Evolutionary conservation across 2,113 vertebrate genomes (phyloP).

Genomic region (Oxyura jamaicensis): DNA sequence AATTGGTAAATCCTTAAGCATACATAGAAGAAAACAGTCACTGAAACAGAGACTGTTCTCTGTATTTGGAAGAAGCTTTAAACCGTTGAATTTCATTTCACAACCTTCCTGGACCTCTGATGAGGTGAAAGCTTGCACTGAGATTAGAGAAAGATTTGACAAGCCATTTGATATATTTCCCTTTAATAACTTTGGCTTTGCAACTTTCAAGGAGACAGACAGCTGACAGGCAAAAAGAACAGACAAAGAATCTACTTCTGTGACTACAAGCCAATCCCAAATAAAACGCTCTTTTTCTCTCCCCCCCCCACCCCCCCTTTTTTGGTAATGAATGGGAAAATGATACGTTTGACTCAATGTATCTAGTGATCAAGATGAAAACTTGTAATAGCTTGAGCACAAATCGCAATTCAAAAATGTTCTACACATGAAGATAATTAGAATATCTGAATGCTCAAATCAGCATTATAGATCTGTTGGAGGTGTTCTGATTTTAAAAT

Average conservation of each 20-base stretch:
- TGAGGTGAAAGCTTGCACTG: not conserved
- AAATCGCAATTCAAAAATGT: not conserved
- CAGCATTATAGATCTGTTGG: not conserved
- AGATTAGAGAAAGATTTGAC: slow-evolving; percentile 26
- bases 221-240: not conserved
- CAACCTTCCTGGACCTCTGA: not conserved
- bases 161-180: slow-evolving; percentile 13
- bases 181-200: not conserved
- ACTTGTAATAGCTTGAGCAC: not conserved
- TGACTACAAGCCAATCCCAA: not conserved
- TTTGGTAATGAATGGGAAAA: not conserved
- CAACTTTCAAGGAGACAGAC: slow-evolving; percentile 1
- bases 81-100: not conserved
- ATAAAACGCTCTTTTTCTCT: not conserved
- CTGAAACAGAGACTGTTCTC: not conserved
- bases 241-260: not conserved
- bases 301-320: no score
- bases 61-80: not conserved
- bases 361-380: not conserved
- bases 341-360: not conserved
- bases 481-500: not conserved
- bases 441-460: not conserved
- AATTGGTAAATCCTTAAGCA: not conserved
- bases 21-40: not conserved
- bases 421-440: not conserved